Evolutionary conservation across 1,140 invertebrate species (phyloP).

Genomic region (Odontomachus brunneus): DNA sequence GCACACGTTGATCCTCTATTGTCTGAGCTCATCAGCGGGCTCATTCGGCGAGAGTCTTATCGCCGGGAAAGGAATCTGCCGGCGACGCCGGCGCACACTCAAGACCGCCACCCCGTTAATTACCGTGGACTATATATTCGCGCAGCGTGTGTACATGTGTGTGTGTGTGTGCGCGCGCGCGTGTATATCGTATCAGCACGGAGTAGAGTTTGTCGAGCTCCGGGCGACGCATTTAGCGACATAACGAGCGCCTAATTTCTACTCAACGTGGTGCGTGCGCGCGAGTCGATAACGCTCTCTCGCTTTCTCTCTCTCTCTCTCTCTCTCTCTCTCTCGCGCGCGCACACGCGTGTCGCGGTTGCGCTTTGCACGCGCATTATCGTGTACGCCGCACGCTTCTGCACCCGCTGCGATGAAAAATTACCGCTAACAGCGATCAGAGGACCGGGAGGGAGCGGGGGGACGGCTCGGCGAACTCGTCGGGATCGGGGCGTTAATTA

Average conservation of each 20-base stretch:
- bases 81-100: not conserved
- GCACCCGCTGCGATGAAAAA: too few relatives aligned
- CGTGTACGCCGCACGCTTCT: too few relatives aligned
- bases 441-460: too few relatives aligned
- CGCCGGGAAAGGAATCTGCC: constrained; percentile 22
- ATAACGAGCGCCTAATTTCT: constrained; percentile 29
- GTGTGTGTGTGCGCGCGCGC: too few relatives aligned
- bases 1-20: constrained; percentile 17
- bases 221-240: not conserved
- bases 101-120: constrained; percentile 22
- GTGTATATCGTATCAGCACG: not conserved
- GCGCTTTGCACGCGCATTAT: not conserved
- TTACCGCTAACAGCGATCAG: too few relatives aligned
- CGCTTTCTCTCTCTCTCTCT: too few relatives aligned
- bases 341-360: not conserved
- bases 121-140: constrained; percentile 19
- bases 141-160: not conserved
- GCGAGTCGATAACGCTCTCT: constrained; percentile 1
- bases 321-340: too few relatives aligned
- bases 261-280: not conserved
- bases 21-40: constrained; percentile 16
- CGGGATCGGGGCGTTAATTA: too few relatives aligned
- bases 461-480: too few relatives aligned
- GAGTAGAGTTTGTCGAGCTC: too few relatives aligned
- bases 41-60: constrained; percentile 22